Evolutionary conservation across 2,888 invertebrate species (phyloP).

Genomic region (Coleophora flavipennella): DNA sequence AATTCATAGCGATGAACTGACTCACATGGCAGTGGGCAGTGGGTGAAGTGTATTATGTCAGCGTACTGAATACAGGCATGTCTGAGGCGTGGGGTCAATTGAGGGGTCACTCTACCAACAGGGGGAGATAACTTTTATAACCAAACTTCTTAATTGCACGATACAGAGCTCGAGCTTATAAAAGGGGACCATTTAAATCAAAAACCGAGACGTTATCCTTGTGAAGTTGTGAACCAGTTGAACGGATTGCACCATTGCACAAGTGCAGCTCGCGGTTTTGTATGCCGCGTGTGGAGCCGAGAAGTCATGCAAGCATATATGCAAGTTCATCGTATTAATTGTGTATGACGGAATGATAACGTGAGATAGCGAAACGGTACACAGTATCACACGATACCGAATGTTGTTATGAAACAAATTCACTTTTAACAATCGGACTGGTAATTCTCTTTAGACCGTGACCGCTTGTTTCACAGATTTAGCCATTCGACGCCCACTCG

Average conservation of each 20-base stretch:
- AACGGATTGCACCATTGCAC: slow-evolving; percentile 9
- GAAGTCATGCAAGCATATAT: background rate
- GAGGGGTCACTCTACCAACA: slow-evolving; percentile 35
- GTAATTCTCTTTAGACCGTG: slow-evolving; percentile 18
- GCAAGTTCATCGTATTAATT: background rate
- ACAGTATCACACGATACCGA: slow-evolving; percentile 20
- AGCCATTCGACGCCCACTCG: slow-evolving; percentile 28
- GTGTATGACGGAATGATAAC: slow-evolving; percentile 23
- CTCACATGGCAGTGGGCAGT: too few species aligned
- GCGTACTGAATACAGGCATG: slow-evolving; percentile 28
- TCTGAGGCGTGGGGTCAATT: slow-evolving; percentile 41
- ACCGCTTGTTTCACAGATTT: slow-evolving; percentile 27
- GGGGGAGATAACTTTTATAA: slow-evolving; percentile 35
- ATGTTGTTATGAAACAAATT: slow-evolving; percentile 26
- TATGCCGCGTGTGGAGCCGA: background rate
- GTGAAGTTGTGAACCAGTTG: slow-evolving; percentile 20
- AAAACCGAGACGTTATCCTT: slow-evolving; percentile 17
- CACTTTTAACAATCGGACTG: slow-evolving; percentile 19
- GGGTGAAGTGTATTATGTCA: slow-evolving; percentile 34
- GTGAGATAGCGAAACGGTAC: slow-evolving; percentile 13
- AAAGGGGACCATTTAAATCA: slow-evolving; percentile 5
- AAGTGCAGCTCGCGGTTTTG: slow-evolving; percentile 8
- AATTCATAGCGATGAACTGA: too few species aligned
- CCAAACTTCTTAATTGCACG: slow-evolving; percentile 22
- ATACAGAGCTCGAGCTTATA: slow-evolving; percentile 19